phyloP scores from a whole-genome alignment of 2,797 vertebrate species.

The Hemitrygon akajei region DNA sequence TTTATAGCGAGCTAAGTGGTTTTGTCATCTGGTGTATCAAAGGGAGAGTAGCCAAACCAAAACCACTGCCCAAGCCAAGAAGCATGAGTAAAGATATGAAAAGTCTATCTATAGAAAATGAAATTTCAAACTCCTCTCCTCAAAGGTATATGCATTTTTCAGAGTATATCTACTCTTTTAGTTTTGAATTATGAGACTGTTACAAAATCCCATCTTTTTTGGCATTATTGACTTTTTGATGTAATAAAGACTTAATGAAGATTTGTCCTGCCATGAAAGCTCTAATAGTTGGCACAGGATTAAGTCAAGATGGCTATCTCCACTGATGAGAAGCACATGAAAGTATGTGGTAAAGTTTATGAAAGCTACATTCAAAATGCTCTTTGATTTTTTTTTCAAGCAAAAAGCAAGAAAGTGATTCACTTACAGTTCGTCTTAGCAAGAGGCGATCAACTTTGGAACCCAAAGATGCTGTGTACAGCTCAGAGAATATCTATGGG shows the following conservation, averaged over 20 bases:
- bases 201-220: conserved; percentile 6
- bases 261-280: neutral
- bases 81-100: conserved; percentile 59
- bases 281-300: neutral
- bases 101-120: conserved; percentile 60
- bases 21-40: conserved; percentile 83
- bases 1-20: conserved; percentile 69
- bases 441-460: conserved; percentile 54
- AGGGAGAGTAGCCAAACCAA: conserved; percentile 51
- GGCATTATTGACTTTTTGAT: neutral
- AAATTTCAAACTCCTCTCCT: conserved; percentile 43
- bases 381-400: neutral
- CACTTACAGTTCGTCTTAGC: conserved; percentile 47
- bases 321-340: neutral
- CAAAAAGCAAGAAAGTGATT: neutral
- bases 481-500: conserved; percentile 60
- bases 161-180: neutral
- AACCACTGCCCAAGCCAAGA: conserved; percentile 66
- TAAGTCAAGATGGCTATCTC: neutral
- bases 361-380: neutral
- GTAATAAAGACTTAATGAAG: neutral
- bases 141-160: conserved; percentile 39
- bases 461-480: conserved; percentile 50
- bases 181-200: neutral
- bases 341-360: neutral